A percentile compares a stretch with the other conserved stretches of the same genome.
Evolutionary conservation across 2,888 invertebrate genomes (phyloP).

Genomic region (Anoplius nigerrimus): DNA sequence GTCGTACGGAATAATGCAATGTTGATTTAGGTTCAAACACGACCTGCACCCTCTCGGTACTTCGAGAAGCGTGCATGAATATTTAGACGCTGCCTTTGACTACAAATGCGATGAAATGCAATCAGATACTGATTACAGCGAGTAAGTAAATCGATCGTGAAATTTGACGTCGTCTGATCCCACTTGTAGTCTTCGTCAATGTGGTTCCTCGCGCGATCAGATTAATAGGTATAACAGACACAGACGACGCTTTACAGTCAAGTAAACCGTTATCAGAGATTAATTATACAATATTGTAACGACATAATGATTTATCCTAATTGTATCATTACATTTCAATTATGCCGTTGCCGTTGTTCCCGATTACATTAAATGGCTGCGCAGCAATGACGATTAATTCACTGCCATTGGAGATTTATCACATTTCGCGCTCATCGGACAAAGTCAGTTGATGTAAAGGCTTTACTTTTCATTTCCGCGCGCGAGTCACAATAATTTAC

Average conservation of each 20-base stretch:
- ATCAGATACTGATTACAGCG: neutral
- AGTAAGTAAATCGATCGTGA: no score
- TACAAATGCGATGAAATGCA: conserved; percentile 23
- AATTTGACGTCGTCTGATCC: no score
- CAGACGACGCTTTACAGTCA: no score
- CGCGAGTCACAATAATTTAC: neutral
- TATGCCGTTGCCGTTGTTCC: conserved; percentile 22
- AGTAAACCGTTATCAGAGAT: neutral
- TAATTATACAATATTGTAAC: neutral
- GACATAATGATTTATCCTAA: neutral
- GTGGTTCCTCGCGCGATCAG: neutral
- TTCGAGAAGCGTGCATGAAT: conserved; percentile 34
- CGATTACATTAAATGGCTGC: conserved; percentile 31
- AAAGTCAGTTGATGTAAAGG: neutral
- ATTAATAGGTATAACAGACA: no score
- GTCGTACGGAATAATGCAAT: conserved; percentile 47
- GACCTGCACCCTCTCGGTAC: conserved; percentile 23
- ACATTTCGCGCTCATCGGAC: conserved; percentile 19
- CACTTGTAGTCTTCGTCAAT: neutral
- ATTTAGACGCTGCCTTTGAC: conserved; percentile 41
- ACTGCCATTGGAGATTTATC: conserved; percentile 20
- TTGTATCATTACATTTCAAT: conserved; percentile 25
- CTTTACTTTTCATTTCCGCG: conserved; percentile 12
- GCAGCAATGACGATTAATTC: conserved; percentile 37
- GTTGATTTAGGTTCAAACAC: conserved; percentile 54